phyloP scores from a whole-genome alignment of 2,797 vertebrate species.

The Taenioides sp. region DNA sequence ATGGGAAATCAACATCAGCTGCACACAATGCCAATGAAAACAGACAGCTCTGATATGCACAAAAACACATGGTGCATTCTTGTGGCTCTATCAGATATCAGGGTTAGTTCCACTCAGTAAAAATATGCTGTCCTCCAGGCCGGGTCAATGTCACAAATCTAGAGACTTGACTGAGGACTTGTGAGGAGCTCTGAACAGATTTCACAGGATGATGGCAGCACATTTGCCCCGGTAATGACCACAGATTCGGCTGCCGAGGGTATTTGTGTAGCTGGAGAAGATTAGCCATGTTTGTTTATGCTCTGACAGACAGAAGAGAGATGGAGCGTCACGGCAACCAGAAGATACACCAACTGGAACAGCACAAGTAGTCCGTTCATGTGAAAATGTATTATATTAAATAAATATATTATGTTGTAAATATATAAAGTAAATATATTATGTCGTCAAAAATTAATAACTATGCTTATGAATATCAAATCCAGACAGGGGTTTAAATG shows the following conservation, averaged over 20 bases:
- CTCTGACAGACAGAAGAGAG: conserved; percentile 40
- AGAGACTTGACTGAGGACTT: conserved; percentile 55
- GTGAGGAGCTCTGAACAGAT: conserved; percentile 63
- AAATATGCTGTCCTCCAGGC: conserved; percentile 38
- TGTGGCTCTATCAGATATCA: conserved; percentile 49
- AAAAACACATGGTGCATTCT: conserved; percentile 40
- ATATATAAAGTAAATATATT: not conserved
- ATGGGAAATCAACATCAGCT: conserved; percentile 24
- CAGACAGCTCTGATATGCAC: conserved; percentile 32
- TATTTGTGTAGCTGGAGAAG: conserved; percentile 60
- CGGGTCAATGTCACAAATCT: conserved; percentile 47
- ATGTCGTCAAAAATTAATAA: not conserved
- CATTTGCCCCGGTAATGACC: conserved; percentile 51
- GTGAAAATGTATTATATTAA: not conserved
- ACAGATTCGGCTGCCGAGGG: conserved; percentile 48
- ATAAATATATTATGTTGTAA: not conserved
- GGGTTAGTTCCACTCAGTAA: conserved; percentile 27
- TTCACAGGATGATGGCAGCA: conserved; percentile 64
- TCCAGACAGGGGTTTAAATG: too few species aligned
- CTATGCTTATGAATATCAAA: too few species aligned
- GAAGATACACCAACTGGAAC: conserved; percentile 27
- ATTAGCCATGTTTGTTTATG: conserved; percentile 70
- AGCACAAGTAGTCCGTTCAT: conserved; percentile 15
- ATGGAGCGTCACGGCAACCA: conserved; percentile 18
- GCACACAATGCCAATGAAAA: conserved; percentile 26